Conservation (phyloP, 2,797 vertebrate genomes). For the Lutjanus argentimaculatus region DNA sequence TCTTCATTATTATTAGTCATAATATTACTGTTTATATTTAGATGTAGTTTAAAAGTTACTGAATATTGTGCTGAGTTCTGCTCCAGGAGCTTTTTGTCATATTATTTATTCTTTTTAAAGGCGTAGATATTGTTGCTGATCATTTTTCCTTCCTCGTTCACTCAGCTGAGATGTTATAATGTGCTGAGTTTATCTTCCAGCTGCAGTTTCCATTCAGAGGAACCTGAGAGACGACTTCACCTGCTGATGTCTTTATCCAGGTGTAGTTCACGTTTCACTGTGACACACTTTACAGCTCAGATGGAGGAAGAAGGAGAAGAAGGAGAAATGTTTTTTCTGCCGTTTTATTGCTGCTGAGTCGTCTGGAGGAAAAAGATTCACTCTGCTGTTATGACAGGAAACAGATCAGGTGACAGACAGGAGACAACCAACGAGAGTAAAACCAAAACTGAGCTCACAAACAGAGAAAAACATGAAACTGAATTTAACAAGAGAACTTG, state of each 20-base stretch:
- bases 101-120: too few relatives aligned
- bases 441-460: neutral
- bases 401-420: neutral
- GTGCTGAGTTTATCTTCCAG: slow-evolving; percentile 16
- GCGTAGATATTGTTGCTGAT: too few relatives aligned
- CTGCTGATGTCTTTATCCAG: slow-evolving; percentile 45
- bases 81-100: too few relatives aligned
- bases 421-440: neutral
- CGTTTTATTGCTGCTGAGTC: slow-evolving; percentile 15
- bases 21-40: too few relatives aligned
- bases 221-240: slow-evolving; percentile 24
- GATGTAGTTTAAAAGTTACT: too few relatives aligned
- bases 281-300: slow-evolving; percentile 6
- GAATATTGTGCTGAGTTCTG: too few relatives aligned
- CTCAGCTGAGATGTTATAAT: neutral
- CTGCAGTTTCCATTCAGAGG: slow-evolving; percentile 3
- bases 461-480: neutral
- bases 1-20: too few relatives aligned
- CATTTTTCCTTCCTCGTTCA: too few relatives aligned
- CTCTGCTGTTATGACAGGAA: slow-evolving; percentile 30
- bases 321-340: slow-evolving; percentile 14
- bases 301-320: slow-evolving; percentile 5
- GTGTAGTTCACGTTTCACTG: slow-evolving; percentile 11
- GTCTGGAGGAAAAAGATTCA: slow-evolving; percentile 1
- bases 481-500: too few relatives aligned